Percentiles rank a stretch among this genome's conserved stretches.
These are phyloP conservation scores for Oceanodroma leucorhoa DNA, from an alignment of 2,797 vertebrate species.

Conservation along the genomic window DNA sequence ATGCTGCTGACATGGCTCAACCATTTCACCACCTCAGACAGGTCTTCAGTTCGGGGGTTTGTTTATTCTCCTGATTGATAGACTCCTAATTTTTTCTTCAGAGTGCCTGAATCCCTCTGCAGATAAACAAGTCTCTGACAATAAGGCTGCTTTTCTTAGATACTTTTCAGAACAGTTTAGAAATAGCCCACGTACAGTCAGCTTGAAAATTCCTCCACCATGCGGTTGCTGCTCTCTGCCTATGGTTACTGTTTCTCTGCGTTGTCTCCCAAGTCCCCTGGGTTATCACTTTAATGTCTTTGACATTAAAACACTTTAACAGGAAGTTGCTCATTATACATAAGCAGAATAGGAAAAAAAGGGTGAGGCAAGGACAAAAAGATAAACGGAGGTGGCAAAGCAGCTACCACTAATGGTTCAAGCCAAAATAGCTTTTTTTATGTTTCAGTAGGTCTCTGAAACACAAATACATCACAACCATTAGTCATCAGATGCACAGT, in stretches of 20 bases:
- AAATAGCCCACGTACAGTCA: background rate
- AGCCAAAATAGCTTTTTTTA: background rate
- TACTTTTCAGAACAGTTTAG: background rate
- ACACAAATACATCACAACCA: background rate
- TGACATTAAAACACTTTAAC: slow-evolving; percentile 10
- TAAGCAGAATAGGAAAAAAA: background rate
- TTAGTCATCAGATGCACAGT: background rate
- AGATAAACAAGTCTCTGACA: background rate
- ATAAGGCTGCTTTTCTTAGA: background rate
- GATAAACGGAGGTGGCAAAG: background rate
- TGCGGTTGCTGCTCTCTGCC: background rate
- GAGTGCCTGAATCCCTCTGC: background rate
- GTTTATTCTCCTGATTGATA: background rate
- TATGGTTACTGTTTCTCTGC: background rate
- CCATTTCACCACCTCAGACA: background rate
- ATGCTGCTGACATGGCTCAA: background rate
- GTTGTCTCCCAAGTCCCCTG: background rate
- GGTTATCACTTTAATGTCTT: background rate
- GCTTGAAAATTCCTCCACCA: background rate
- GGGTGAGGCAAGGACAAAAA: background rate
- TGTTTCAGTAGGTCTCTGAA: background rate
- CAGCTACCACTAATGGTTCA: background rate
- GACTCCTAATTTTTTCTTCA: background rate
- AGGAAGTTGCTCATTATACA: background rate
- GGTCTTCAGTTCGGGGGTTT: background rate